These are phyloP conservation scores for Leptonema lineaticorne DNA, from an alignment of 1,140 invertebrate species.

Conservation along the genomic window DNA sequence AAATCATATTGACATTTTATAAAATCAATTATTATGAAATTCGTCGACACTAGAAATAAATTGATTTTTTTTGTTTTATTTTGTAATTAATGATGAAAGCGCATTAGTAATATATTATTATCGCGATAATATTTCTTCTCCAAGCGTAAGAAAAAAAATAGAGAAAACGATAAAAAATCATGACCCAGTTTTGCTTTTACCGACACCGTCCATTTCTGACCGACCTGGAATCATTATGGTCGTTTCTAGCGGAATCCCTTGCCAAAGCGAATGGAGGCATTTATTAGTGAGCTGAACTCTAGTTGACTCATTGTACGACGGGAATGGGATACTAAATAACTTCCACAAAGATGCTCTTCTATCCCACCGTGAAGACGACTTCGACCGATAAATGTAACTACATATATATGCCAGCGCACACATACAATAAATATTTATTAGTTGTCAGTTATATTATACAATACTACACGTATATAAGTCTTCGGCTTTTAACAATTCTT, in stretches of 20 bases:
- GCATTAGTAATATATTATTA: background rate
- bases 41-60: background rate
- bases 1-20: no score
- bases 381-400: no score
- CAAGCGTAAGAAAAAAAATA: background rate
- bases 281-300: background rate
- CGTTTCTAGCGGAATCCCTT: background rate
- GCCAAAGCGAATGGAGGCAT: background rate
- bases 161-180: conserved; percentile 8
- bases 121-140: background rate
- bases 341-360: background rate
- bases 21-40: background rate
- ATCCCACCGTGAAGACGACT: no score
- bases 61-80: background rate
- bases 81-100: background rate
- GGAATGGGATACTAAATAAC: background rate
- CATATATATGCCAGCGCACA: no score
- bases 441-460: no score
- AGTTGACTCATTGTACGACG: conserved; percentile 7
- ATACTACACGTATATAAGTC: no score
- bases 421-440: no score
- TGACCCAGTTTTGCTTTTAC: conserved; percentile 15
- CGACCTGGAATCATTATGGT: background rate
- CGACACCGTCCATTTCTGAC: conserved; percentile 13
- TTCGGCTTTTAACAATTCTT: no score